phyloP scores from a whole-genome alignment of 2,888 invertebrate species.

The Zeuzera pyrina region DNA sequence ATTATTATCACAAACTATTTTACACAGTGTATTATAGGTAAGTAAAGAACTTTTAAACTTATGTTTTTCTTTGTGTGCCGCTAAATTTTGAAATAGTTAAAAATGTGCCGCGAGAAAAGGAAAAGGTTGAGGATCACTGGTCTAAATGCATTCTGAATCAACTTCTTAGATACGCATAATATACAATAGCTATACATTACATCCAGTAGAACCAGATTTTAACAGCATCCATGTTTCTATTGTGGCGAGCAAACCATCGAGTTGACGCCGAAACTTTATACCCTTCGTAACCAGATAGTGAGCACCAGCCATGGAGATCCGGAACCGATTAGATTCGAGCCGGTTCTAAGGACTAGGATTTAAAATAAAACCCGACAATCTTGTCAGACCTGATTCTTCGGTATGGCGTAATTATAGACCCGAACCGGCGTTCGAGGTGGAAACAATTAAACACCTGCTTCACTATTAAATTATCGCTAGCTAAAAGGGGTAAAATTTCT shows the following conservation, averaged over 20 bases:
- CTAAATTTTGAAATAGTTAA: too few relatives aligned
- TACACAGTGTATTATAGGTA: too few relatives aligned
- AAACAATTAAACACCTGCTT: slow-evolving; percentile 37
- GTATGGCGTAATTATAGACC: slow-evolving; percentile 27
- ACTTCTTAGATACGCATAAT: too few relatives aligned
- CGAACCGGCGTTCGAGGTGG: slow-evolving; percentile 14
- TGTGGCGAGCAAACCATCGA: slow-evolving; percentile 29
- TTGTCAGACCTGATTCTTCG: slow-evolving; percentile 24
- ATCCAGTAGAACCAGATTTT: slow-evolving; percentile 36
- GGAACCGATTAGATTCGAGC: slow-evolving; percentile 34
- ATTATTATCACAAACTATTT: too few relatives aligned
- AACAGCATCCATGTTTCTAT: slow-evolving; percentile 29
- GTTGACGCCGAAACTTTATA: slow-evolving; percentile 47
- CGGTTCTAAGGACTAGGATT: slow-evolving; percentile 8
- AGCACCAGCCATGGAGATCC: slow-evolving; percentile 24
- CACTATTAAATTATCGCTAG: slow-evolving; percentile 28
- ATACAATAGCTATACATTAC: slow-evolving; percentile 44
- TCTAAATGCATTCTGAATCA: too few relatives aligned
- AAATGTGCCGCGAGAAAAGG: too few relatives aligned
- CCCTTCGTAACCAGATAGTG: slow-evolving; percentile 42
- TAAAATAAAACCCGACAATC: slow-evolving; percentile 18
- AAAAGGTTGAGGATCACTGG: too few relatives aligned
- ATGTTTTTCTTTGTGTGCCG: too few relatives aligned
- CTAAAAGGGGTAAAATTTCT: slow-evolving; percentile 22
- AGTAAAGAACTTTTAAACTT: too few relatives aligned